Percentiles rank a stretch among this genome's conserved stretches.
Conservation (phyloP, 1,140 invertebrate genomes). For the Thaumetopoea pityocampa region DNA sequence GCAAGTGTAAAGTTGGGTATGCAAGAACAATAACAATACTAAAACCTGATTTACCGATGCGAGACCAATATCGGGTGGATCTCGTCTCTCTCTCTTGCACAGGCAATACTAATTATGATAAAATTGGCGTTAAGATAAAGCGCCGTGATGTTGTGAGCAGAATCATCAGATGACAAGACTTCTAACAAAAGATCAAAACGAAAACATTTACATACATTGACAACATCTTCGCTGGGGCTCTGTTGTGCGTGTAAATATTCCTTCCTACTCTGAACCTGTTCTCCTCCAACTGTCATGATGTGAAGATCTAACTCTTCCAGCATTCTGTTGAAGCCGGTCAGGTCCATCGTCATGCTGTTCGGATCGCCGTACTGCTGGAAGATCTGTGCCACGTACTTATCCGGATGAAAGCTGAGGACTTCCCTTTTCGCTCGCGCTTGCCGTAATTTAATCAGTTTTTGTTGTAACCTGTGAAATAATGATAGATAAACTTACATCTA, state of each 20-base stretch:
- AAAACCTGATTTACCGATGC: no score
- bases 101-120: no score
- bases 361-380: constrained; percentile 76
- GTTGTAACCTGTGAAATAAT: no score
- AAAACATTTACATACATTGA: constrained; percentile 46
- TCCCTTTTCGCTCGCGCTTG: constrained; percentile 41
- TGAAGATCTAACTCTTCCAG: constrained; percentile 78
- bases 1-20: no score
- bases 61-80: no score
- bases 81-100: no score
- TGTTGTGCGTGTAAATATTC: constrained; percentile 42
- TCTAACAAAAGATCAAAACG: constrained; percentile 22
- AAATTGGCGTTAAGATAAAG: no score
- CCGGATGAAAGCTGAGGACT: constrained; percentile 53
- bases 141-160: neutral
- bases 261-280: constrained; percentile 42
- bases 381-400: constrained; percentile 67
- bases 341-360: constrained; percentile 78
- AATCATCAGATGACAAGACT: neutral
- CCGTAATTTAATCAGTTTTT: constrained; percentile 48
- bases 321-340: constrained; percentile 81
- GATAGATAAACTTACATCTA: no score
- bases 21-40: no score
- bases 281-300: constrained; percentile 66
- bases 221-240: constrained; percentile 64